phyloP scores from a whole-genome alignment of 2,113 vertebrate genomes.

The Accipiter cooperii region DNA sequence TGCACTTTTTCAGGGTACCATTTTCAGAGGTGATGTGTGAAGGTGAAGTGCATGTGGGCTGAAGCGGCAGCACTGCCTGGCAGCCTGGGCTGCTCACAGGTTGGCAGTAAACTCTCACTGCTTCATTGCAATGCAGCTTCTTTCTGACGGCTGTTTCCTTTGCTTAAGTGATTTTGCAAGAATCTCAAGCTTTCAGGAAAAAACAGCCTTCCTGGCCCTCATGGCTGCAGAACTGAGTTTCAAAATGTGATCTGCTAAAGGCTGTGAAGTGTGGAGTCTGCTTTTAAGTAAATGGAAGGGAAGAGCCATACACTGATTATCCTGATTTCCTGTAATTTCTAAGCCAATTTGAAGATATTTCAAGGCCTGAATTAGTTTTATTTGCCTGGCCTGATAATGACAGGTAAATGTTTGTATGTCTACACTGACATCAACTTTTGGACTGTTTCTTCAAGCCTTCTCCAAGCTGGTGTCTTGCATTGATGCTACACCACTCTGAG shows the following conservation, averaged over 20 bases:
- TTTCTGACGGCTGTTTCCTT: neutral
- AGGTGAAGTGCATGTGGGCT: neutral
- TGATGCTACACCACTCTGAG: accelerated
- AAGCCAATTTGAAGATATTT: neutral
- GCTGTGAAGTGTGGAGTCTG: neutral
- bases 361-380: neutral
- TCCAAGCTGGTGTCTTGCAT: neutral
- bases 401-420: neutral
- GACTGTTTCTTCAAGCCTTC: neutral
- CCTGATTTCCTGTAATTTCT: neutral
- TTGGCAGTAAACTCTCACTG: neutral
- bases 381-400: neutral
- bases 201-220: neutral
- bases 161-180: neutral
- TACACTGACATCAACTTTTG: neutral
- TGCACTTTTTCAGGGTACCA: neutral
- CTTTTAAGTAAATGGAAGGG: neutral
- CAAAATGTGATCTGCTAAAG: neutral
- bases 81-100: neutral
- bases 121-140: neutral
- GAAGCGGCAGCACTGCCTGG: neutral
- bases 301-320: neutral
- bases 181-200: neutral
- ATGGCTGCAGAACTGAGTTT: neutral
- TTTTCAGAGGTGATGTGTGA: neutral